Conservation (phyloP, 2,113 vertebrate species). For the Silurus glanis region DNA sequence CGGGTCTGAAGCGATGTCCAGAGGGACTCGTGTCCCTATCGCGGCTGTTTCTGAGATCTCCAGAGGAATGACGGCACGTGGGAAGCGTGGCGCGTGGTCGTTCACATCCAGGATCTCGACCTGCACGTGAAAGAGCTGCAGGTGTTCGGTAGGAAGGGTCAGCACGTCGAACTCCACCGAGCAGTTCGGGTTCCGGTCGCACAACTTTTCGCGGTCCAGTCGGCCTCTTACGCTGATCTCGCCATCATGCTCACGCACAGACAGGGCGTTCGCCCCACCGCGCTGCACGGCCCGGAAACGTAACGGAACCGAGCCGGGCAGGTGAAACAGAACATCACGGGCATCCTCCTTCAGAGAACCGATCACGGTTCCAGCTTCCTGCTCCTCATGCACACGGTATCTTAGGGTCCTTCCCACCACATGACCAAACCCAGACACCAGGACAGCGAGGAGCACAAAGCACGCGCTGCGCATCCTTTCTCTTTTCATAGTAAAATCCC, state of each 20-base stretch:
- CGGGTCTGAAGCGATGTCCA: slow-evolving; percentile 94
- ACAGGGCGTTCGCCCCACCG: slow-evolving; percentile 79
- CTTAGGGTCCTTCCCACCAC: slow-evolving; percentile 82
- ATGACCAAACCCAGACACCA: slow-evolving; percentile 59
- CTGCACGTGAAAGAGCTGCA: slow-evolving; percentile 94
- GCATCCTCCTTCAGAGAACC: slow-evolving; percentile 88
- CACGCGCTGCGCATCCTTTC: neutral
- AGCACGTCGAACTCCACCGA: slow-evolving; percentile 96
- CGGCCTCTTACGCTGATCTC: slow-evolving; percentile 90
- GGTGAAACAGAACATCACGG: slow-evolving; percentile 82
- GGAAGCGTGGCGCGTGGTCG: slow-evolving; percentile 92
- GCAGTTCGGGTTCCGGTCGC: slow-evolving; percentile 93
- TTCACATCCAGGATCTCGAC: slow-evolving; percentile 97
- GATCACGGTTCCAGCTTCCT: slow-evolving; percentile 87
- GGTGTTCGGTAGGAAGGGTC: slow-evolving; percentile 91
- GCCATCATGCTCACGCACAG: slow-evolving; percentile 89
- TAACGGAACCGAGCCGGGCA: slow-evolving; percentile 82
- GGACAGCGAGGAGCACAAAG: slow-evolving; percentile 8
- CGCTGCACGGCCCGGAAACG: slow-evolving; percentile 93
- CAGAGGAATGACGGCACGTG: slow-evolving; percentile 86
- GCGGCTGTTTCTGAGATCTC: slow-evolving; percentile 94
- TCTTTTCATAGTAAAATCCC: slow-evolving; percentile 7
- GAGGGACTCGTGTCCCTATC: slow-evolving; percentile 88
- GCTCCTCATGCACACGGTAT: slow-evolving; percentile 94
- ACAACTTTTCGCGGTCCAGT: slow-evolving; percentile 96